Evolutionary conservation across 92 coral and sea anemone species (phyloP).

Genomic region (Heteractis magnifica): DNA sequence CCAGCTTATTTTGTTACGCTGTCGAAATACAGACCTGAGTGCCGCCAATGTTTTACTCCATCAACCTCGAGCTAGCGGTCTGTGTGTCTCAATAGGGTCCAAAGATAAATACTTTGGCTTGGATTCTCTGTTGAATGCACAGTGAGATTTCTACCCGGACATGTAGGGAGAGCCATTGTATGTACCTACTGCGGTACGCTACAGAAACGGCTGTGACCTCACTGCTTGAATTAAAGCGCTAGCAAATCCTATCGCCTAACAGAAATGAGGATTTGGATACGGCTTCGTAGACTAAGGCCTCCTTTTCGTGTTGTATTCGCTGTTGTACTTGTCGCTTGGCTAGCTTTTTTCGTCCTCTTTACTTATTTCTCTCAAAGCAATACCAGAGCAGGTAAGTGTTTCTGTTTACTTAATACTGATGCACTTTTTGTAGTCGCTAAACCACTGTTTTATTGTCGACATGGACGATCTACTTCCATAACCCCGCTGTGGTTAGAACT

Average conservation of each 20-base stretch:
- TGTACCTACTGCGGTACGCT: background rate
- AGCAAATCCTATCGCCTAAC: background rate
- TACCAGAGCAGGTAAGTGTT: constrained; percentile 8
- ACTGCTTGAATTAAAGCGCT: constrained; percentile 31
- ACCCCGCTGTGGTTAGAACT: background rate
- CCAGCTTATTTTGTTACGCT: constrained; percentile 9
- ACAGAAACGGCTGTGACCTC: constrained; percentile 26
- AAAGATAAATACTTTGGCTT: background rate
- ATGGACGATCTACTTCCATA: background rate
- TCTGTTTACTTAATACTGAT: background rate
- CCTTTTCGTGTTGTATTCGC: constrained; percentile 47
- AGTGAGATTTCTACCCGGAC: background rate
- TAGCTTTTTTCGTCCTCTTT: constrained; percentile 37
- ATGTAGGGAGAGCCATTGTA: background rate
- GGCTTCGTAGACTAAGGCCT: constrained; percentile 41
- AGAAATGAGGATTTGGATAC: constrained; percentile 47
- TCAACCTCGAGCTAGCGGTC: background rate
- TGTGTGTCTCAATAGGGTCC: background rate
- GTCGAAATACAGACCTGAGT: background rate
- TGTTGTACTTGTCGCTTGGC: constrained; percentile 51
- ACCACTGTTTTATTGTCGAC: background rate
- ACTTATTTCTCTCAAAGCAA: constrained; percentile 24
- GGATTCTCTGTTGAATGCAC: background rate
- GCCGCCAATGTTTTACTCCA: no score
- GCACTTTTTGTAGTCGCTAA: constrained; percentile 2